These are phyloP conservation scores for Sclerodermus sp. DNA, from an alignment of 2,888 invertebrate genomes.

Conservation along the genomic window DNA sequence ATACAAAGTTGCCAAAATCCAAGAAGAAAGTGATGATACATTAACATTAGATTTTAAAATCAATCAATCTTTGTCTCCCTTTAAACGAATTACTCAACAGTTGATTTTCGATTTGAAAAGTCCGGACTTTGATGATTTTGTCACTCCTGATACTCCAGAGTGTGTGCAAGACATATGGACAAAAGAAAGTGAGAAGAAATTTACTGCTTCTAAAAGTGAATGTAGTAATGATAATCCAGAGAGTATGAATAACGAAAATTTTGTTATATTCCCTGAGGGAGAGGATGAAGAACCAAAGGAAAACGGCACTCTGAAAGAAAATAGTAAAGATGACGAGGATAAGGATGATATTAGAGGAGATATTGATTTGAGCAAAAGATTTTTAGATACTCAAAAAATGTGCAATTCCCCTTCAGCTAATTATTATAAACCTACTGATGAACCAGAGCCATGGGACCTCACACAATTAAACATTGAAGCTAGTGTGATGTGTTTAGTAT, in stretches of 20 bases:
- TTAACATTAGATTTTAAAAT: constrained; percentile 39
- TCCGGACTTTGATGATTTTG: constrained; percentile 74
- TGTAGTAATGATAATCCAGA: constrained; percentile 41
- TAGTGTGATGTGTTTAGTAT: constrained; percentile 82
- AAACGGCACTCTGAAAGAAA: constrained; percentile 32
- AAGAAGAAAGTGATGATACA: constrained; percentile 41
- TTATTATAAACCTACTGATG: constrained; percentile 78
- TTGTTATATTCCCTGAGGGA: constrained; percentile 64
- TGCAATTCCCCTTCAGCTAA: constrained; percentile 74
- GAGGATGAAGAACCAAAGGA: constrained; percentile 48
- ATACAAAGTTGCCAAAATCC: constrained; percentile 63
- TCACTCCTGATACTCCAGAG: constrained; percentile 67
- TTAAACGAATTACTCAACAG: constrained; percentile 78
- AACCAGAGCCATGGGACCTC: constrained; percentile 83
- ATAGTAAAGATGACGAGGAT: constrained; percentile 38
- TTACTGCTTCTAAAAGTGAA: constrained; percentile 22
- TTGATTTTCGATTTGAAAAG: constrained; percentile 72
- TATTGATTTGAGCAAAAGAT: constrained; percentile 52
- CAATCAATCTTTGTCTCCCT: constrained; percentile 68
- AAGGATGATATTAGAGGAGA: constrained; percentile 48
- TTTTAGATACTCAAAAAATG: constrained; percentile 62
- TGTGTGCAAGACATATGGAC: constrained; percentile 70
- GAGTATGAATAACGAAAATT: constrained; percentile 58
- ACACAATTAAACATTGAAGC: constrained; percentile 86
- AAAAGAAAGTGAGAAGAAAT: constrained; percentile 57